A percentile compares a stretch with the other conserved stretches of the same genome.
Conservation (phyloP, 2,113 vertebrate genomes). For the Lota lota region DNA sequence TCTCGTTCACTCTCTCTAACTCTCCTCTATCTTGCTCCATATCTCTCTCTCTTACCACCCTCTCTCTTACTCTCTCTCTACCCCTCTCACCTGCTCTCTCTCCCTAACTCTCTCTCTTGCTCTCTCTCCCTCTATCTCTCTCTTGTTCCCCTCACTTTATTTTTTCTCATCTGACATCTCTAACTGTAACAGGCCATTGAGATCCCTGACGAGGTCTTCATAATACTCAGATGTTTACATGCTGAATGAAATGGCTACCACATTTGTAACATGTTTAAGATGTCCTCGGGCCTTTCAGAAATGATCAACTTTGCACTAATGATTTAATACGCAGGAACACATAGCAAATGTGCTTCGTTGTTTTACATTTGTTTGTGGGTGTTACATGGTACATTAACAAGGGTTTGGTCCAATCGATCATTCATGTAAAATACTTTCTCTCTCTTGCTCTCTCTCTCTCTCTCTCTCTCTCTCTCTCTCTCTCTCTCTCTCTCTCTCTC, state of each 20-base stretch:
- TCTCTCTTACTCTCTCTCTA: too few species aligned
- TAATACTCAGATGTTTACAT: neutral
- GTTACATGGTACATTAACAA: too few species aligned
- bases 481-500: neutral
- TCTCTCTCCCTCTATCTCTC: neutral
- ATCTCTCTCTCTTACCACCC: neutral
- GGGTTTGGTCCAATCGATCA: too few species aligned
- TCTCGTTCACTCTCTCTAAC: too few species aligned
- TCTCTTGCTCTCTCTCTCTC: slow-evolving; percentile 12
- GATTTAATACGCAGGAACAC: too few species aligned
- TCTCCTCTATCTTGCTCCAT: too few species aligned
- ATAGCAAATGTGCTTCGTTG: too few species aligned
- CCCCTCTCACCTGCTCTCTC: slow-evolving; percentile 4
- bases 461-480: slow-evolving; percentile 26
- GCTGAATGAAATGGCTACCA: neutral
- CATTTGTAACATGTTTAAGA: neutral
- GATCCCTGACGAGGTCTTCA: slow-evolving; percentile 34
- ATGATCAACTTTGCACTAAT: too few species aligned
- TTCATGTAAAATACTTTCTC: too few species aligned
- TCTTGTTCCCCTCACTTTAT: slow-evolving; percentile 1
- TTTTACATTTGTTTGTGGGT: too few species aligned
- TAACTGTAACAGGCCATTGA: slow-evolving; percentile 16
- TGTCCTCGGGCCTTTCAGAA: too few species aligned
- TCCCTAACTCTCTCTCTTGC: neutral
- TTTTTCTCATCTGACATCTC: neutral